Evolutionary conservation across 2,113 vertebrate genomes (phyloP).

Genomic region (Bujurquina vittata): DNA sequence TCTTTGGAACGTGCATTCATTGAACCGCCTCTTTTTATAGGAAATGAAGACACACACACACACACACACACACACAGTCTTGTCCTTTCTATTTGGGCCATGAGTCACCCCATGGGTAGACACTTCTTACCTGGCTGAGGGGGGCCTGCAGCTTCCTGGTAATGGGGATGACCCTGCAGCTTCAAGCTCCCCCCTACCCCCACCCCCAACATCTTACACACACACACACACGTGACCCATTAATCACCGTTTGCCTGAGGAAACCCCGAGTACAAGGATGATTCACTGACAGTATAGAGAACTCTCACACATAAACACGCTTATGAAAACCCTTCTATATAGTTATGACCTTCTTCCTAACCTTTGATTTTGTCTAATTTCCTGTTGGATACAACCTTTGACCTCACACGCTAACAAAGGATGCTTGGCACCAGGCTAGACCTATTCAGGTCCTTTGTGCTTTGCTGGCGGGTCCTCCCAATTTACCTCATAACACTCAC

Average conservation of each 20-base stretch:
- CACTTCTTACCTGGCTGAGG: constrained; percentile 43
- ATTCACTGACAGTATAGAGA: not conserved
- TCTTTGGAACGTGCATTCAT: constrained; percentile 15
- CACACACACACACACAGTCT: constrained; percentile 31
- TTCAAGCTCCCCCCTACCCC: constrained; percentile 20
- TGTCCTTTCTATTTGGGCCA: constrained; percentile 62
- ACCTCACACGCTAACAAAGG: not conserved
- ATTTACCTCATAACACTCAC: too few relatives aligned
- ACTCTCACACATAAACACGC: not conserved
- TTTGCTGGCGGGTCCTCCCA: too few relatives aligned
- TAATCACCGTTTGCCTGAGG: constrained; percentile 56
- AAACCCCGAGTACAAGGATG: not conserved
- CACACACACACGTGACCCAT: constrained; percentile 7
- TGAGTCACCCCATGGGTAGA: constrained; percentile 42
- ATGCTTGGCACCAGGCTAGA: not conserved
- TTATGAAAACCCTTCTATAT: not conserved
- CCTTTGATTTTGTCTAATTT: not conserved
- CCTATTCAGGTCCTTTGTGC: not conserved
- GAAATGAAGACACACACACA: constrained; percentile 10
- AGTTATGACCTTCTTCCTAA: not conserved
- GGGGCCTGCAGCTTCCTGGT: constrained; percentile 10
- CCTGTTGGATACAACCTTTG: not conserved
- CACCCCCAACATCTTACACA: not conserved
- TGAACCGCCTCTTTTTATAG: not conserved
- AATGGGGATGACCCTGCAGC: constrained; percentile 33